Percentiles rank a stretch among this genome's conserved stretches.
phyloP scores from a whole-genome alignment of 2,797 vertebrate species.

The Meda fulgida region DNA sequence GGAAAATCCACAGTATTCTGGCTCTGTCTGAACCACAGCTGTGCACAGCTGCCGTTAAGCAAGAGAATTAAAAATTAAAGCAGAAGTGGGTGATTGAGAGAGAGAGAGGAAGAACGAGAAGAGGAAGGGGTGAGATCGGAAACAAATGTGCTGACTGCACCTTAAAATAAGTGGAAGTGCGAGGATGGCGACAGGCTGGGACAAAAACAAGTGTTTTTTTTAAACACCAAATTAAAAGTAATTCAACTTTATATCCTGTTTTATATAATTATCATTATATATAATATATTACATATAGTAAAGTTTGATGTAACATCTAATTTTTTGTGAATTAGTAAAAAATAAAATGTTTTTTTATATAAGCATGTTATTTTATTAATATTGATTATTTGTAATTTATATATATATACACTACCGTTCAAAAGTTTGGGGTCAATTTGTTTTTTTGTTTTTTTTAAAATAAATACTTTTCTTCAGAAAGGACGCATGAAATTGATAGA shows the following conservation, averaged over 20 bases:
- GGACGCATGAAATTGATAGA: too few relatives aligned
- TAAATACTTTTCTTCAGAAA: too few relatives aligned
- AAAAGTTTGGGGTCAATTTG: too few relatives aligned
- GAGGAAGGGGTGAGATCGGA: slow-evolving; percentile 52
- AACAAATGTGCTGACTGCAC: slow-evolving; percentile 60
- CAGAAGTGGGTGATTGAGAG: slow-evolving; percentile 43
- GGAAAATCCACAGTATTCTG: slow-evolving; percentile 32
- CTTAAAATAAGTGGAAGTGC: slow-evolving; percentile 52
- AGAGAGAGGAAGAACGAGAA: slow-evolving; percentile 45
- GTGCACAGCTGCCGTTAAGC: not conserved
- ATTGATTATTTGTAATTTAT: not conserved
- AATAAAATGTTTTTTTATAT: too few relatives aligned
- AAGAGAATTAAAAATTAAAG: slow-evolving; percentile 24
- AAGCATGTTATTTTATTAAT: not conserved
- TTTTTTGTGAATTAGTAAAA: not conserved
- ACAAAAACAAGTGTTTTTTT: slow-evolving; percentile 49
- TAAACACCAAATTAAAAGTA: not conserved
- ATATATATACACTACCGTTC: too few relatives aligned
- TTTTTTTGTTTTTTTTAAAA: too few relatives aligned
- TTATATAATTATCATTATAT: not conserved
- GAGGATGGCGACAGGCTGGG: slow-evolving; percentile 47
- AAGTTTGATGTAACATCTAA: not conserved
- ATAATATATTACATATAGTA: not conserved
- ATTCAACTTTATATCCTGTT: not conserved
- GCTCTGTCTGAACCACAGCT: slow-evolving; percentile 21